Conservation (phyloP, 2,888 invertebrate species). For the Melanostoma mellinum region DNA sequence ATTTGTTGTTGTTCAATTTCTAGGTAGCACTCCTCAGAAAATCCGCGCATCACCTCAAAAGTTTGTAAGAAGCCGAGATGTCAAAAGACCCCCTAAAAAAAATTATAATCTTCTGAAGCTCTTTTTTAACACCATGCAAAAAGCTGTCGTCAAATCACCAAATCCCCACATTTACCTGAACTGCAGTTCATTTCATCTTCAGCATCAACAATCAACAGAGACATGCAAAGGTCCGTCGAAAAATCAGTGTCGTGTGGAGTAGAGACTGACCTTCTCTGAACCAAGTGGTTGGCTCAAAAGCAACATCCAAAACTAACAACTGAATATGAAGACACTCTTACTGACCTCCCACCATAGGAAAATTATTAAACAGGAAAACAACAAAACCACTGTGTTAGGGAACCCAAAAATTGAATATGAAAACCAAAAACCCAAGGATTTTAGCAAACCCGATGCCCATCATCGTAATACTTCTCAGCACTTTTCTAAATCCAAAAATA, state of each 20-base stretch:
- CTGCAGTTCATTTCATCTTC: too few species aligned
- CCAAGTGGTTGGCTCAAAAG: neutral
- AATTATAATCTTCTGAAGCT: too few species aligned
- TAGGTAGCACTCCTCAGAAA: too few species aligned
- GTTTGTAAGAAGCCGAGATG: too few species aligned
- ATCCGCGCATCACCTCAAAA: too few species aligned
- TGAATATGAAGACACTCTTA: neutral
- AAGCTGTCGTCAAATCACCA: too few species aligned
- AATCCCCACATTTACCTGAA: too few species aligned
- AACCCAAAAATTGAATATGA: slow-evolving; percentile 45
- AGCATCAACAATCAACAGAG: slow-evolving; percentile 2
- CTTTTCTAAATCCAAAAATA: slow-evolving; percentile 40
- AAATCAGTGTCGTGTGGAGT: too few species aligned
- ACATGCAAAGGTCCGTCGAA: neutral
- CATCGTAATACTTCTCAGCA: slow-evolving; percentile 35
- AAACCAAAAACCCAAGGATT: slow-evolving; percentile 22
- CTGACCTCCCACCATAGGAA: neutral
- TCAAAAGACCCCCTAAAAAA: too few species aligned
- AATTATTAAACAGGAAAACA: slow-evolving; percentile 19
- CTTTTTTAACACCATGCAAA: too few species aligned
- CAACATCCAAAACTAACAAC: slow-evolving; percentile 1
- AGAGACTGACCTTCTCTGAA: neutral
- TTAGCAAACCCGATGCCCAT: neutral
- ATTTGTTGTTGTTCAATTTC: too few species aligned
- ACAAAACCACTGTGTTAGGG: neutral